phyloP scores from a whole-genome alignment of 2,888 invertebrate species.

The Malthinus seriepunctatus region DNA sequence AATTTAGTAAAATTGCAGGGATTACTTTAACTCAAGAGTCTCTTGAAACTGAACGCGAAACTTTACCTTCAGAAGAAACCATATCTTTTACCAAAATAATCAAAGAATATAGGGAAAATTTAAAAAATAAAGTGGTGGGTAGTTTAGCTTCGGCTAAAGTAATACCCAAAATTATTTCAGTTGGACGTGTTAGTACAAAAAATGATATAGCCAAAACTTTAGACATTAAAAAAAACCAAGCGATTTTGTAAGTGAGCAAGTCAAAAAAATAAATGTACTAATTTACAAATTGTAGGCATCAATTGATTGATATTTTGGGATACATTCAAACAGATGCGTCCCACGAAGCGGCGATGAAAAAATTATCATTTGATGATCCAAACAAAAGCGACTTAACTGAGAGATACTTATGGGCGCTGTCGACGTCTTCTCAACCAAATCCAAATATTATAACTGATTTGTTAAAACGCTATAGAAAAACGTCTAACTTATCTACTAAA shows the following conservation, averaged over 20 bases:
- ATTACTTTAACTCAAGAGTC: constrained; percentile 40
- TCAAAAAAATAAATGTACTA: neutral
- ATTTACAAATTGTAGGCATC: constrained; percentile 54
- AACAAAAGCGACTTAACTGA: constrained; percentile 59
- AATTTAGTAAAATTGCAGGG: constrained; percentile 35
- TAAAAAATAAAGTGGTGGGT: constrained; percentile 63
- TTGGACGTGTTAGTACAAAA: constrained; percentile 62
- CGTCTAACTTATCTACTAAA: constrained; percentile 59
- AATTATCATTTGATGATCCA: constrained; percentile 62
- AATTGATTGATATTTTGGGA: constrained; percentile 71
- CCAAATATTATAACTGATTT: constrained; percentile 59
- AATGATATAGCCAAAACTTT: constrained; percentile 64
- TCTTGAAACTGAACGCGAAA: constrained; percentile 42
- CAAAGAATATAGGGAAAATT: constrained; percentile 57
- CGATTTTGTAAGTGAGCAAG: constrained; percentile 55
- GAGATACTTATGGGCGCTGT: constrained; percentile 74
- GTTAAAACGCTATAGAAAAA: constrained; percentile 55
- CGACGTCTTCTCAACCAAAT: constrained; percentile 68
- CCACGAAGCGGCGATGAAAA: constrained; percentile 69
- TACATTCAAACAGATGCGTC: constrained; percentile 70
- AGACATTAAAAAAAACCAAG: constrained; percentile 61
- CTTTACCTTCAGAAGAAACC: constrained; percentile 5
- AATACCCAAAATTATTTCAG: constrained; percentile 65
- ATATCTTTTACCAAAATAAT: constrained; percentile 54
- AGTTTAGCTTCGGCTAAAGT: constrained; percentile 65